Evolutionary conservation across 2,113 vertebrate species (phyloP).

Genomic region (Chrysochloris asiatica): DNA sequence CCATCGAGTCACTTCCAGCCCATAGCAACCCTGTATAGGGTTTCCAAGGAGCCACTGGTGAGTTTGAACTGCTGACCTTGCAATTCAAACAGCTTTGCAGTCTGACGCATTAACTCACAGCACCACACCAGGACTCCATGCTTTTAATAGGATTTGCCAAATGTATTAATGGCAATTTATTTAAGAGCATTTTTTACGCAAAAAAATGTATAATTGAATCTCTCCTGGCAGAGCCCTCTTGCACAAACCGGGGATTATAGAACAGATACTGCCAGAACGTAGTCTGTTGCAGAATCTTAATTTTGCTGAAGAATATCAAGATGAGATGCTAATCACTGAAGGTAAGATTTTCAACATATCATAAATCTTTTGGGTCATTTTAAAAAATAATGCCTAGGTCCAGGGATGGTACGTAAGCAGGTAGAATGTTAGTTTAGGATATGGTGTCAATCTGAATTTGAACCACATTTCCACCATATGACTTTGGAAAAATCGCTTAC

Average conservation of each 20-base stretch:
- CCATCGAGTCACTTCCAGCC: too few relatives aligned
- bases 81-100: too few relatives aligned
- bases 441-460: not conserved
- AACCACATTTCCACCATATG: not conserved
- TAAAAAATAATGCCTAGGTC: not conserved
- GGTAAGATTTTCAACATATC: conserved; percentile 78
- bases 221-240: conserved; percentile 79
- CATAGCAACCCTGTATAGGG: too few relatives aligned
- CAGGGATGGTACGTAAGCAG: not conserved
- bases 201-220: conserved; percentile 24
- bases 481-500: not conserved
- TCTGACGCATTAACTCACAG: too few relatives aligned
- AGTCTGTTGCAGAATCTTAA: conserved; percentile 87
- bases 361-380: not conserved
- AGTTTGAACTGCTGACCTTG: too few relatives aligned
- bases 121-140: too few relatives aligned
- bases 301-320: conserved; percentile 92
- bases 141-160: not conserved
- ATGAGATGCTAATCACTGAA: conserved; percentile 91
- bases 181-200: conserved; percentile 2
- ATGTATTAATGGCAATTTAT: not conserved
- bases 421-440: not conserved
- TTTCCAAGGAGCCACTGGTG: too few relatives aligned
- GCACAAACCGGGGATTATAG: conserved; percentile 83
- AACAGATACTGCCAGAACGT: conserved; percentile 87